Evolutionary conservation across 1,140 invertebrate species (phyloP), one percentile per base, ranked within the genome.

Genomic region (Platyscapa corneri): DNA sequence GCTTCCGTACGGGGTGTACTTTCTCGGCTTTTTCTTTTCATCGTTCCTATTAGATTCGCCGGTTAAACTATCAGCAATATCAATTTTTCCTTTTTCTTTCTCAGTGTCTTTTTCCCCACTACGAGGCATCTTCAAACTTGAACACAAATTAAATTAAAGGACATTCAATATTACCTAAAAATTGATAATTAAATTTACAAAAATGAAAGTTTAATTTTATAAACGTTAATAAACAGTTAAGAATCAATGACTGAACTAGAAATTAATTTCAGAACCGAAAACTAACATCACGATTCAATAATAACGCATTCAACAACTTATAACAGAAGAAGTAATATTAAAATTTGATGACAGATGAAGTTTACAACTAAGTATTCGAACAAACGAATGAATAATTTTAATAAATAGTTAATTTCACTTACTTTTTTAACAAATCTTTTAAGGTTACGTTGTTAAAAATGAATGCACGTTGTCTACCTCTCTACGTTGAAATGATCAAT

Each of bases 91-190:
- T 82, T 67, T 82, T 42, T 85, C 72, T 34, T 67, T 75, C 32
- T 82, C 79, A 14, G 34, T 49, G 23, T 82, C 37, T 42, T 64
- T 80, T 76, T 74, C 65, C 5, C 75, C 76, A 37, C 30, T 76
- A 60, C 85, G 80, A 83, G 85, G 85, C 85, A 86, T 86, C 37
- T 39, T 75, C 70, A 74, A 74, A 74, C 70, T 74, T 74, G 37
- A 74, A 74, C 37, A 7, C 39, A 74, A 74, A 74, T 42, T 74
- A 42, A 39, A 74, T 74, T 74, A 74, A 74, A 74, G 32, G 37
- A 42, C 70, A 74, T 42, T 74, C 39, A 42, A 42, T 42, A 42
- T 74, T 74, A n/a, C 70, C 70, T 42, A 34, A n/a, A 74, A n/a
- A 27, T 42, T 42, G 37, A 42, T 5, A 74, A 74, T 74, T 42